Evolutionary conservation across 2,797 vertebrate genomes (phyloP).

Genomic region (Tachyglossus aculeatus): DNA sequence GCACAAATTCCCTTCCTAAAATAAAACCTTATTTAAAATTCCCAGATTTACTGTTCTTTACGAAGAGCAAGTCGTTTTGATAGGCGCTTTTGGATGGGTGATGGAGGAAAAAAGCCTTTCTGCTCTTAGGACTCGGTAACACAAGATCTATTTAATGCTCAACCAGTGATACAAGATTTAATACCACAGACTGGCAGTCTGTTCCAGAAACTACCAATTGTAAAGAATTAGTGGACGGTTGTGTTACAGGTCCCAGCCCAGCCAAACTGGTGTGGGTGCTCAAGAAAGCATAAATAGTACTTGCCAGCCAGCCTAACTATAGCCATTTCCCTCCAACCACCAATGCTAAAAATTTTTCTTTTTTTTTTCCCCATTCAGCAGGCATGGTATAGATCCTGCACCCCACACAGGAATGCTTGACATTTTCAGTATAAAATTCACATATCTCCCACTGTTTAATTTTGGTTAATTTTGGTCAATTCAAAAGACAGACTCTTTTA

Average conservation of each 20-base stretch:
- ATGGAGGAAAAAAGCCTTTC: slow-evolving; percentile 10
- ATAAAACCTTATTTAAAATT: background rate
- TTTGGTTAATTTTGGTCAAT: no score
- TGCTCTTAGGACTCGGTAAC: background rate
- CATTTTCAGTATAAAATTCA: slow-evolving; percentile 55
- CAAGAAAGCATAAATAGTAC: slow-evolving; percentile 35
- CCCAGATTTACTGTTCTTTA: no score
- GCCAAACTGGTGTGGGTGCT: background rate
- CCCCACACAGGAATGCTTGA: slow-evolving; percentile 60
- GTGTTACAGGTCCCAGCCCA: background rate
- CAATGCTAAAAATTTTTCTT: slow-evolving; percentile 38
- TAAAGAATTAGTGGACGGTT: slow-evolving; percentile 11
- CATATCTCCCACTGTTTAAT: slow-evolving; percentile 53
- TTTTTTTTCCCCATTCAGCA: slow-evolving; percentile 49
- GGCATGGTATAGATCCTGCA: slow-evolving; percentile 53
- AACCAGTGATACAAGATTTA: slow-evolving; percentile 8
- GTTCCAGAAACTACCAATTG: background rate
- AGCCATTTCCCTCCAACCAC: slow-evolving; percentile 45
- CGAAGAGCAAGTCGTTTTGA: slow-evolving; percentile 19
- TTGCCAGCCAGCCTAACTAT: slow-evolving; percentile 31
- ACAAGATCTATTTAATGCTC: background rate
- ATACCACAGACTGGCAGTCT: background rate
- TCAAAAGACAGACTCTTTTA: no score
- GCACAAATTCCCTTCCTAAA: slow-evolving; percentile 3
- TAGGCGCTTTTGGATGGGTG: background rate